These are phyloP conservation scores for Saturnia pavonia DNA, from an alignment of 2,888 invertebrate species.

Conservation along the genomic window DNA sequence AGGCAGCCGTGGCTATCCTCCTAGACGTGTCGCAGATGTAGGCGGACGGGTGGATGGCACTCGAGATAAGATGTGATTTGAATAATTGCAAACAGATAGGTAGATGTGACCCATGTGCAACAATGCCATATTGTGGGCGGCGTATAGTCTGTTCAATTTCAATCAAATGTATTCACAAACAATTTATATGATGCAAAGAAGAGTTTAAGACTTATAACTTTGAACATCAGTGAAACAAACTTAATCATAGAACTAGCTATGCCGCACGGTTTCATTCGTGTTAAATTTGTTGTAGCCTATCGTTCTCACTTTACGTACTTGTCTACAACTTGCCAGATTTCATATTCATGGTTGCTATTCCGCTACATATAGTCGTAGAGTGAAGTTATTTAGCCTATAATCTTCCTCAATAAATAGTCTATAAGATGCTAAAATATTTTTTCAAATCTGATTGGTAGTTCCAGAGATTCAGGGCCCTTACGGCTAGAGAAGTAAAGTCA, in stretches of 20 bases:
- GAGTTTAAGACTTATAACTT: background rate
- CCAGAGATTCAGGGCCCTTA: too few relatives aligned
- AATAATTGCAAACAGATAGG: slow-evolving; percentile 17
- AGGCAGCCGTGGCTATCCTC: background rate
- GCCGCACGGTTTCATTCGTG: too few relatives aligned
- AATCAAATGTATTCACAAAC: background rate
- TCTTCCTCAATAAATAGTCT: too few relatives aligned
- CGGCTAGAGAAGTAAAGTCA: background rate
- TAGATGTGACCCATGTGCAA: slow-evolving; percentile 9
- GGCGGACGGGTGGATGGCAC: slow-evolving; percentile 20
- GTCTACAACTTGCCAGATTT: too few relatives aligned
- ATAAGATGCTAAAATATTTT: too few relatives aligned
- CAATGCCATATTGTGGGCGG: slow-evolving; percentile 7
- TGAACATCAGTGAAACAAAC: background rate
- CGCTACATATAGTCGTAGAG: too few relatives aligned
- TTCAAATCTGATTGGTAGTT: too few relatives aligned
- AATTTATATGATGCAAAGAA: background rate
- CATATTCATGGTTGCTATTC: too few relatives aligned
- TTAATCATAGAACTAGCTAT: too few relatives aligned
- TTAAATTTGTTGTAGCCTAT: too few relatives aligned
- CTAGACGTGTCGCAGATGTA: slow-evolving; percentile 13
- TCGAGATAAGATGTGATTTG: slow-evolving; percentile 19
- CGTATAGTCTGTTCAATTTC: background rate
- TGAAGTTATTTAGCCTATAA: too few relatives aligned
- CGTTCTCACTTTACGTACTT: too few relatives aligned